Percentiles rank a stretch among this genome's conserved stretches.
Evolutionary conservation across 2,797 vertebrate species (phyloP).

Genomic region (Lophotriccus pileatus): DNA sequence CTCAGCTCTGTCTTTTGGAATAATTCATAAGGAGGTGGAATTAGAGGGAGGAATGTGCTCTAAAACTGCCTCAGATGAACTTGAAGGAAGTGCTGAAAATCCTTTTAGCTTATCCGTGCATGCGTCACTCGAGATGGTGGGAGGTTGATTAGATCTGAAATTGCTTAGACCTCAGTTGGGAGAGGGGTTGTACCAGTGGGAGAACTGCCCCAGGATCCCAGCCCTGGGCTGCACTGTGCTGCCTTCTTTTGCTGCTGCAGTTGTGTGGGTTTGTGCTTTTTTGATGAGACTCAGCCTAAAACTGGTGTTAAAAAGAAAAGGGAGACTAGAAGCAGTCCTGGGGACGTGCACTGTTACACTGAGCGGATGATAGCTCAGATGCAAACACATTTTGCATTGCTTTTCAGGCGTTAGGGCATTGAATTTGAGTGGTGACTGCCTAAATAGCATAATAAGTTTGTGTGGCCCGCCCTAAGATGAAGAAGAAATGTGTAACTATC

Average conservation of each 20-base stretch:
- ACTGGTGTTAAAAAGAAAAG: background rate
- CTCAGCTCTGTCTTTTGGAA: background rate
- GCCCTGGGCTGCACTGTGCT: background rate
- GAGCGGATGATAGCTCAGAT: background rate
- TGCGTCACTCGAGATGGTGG: fast-evolving
- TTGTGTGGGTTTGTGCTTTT: background rate
- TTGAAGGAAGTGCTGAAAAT: background rate
- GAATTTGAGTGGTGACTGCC: background rate
- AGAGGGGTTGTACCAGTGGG: background rate
- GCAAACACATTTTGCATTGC: background rate
- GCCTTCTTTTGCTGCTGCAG: background rate
- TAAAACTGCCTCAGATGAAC: background rate
- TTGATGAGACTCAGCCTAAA: background rate
- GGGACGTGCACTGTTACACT: fast-evolving
- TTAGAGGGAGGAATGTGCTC: background rate
- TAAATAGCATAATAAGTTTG: background rate
- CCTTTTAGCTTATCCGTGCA: background rate
- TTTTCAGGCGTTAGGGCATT: fast-evolving
- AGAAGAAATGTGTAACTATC: background rate
- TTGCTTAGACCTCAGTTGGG: background rate
- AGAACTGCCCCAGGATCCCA: background rate
- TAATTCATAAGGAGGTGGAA: background rate
- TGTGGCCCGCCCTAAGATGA: background rate
- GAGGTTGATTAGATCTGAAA: background rate
- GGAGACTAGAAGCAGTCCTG: background rate